phyloP scores from a whole-genome alignment of 1,140 invertebrate species.

The Pararge aegeria region DNA sequence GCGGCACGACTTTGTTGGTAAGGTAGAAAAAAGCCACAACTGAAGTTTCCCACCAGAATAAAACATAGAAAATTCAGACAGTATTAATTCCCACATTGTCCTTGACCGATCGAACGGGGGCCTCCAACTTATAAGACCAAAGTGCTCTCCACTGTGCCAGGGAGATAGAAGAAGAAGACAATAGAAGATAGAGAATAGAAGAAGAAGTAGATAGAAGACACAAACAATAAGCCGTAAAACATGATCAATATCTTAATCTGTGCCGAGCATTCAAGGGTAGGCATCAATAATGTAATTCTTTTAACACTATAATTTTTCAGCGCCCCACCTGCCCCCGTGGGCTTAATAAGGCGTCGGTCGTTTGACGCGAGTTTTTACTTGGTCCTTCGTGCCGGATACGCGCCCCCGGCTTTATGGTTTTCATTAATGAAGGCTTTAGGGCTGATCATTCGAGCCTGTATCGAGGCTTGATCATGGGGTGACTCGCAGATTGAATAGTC shows the following conservation, averaged over 20 bases:
- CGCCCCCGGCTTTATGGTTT: slow-evolving; percentile 66
- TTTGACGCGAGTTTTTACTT: slow-evolving; percentile 63
- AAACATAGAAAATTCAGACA: no score
- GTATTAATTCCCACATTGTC: no score
- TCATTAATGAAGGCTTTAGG: slow-evolving; percentile 73
- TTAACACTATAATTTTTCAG: slow-evolving; percentile 65
- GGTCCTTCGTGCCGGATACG: slow-evolving; percentile 53
- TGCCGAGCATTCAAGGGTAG: slow-evolving; percentile 49
- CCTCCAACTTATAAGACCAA: no score
- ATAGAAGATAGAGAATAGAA: no score
- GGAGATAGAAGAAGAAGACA: no score
- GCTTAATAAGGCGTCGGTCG: slow-evolving; percentile 69
- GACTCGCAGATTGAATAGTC: slow-evolving; percentile 46
- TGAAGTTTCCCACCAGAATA: no score
- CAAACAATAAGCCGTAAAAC: no score
- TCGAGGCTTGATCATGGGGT: slow-evolving; percentile 61
- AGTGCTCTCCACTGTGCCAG: no score
- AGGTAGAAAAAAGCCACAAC: no score
- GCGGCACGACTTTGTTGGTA: no score
- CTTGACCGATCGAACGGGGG: no score
- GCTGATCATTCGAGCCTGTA: slow-evolving; percentile 65
- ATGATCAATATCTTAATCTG: slow-evolving; percentile 42
- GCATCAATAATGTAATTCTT: slow-evolving; percentile 64
- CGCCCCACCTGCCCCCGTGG: slow-evolving; percentile 56
- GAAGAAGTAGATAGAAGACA: no score